phyloP scores from a whole-genome alignment of 2,797 vertebrate species.

The Pygocentrus nattereri region DNA sequence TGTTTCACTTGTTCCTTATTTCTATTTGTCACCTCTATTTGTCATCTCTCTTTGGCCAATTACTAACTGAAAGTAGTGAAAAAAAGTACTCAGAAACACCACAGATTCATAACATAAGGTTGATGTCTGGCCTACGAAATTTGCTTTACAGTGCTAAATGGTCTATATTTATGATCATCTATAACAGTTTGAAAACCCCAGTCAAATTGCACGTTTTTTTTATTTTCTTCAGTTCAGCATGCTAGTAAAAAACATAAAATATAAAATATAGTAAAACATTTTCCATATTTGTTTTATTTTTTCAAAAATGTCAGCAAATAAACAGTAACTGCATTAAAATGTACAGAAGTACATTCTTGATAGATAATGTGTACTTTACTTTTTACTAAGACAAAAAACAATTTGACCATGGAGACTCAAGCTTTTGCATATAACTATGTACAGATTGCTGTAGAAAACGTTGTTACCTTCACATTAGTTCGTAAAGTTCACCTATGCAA shows the following conservation, averaged over 20 bases:
- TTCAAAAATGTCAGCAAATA: no score
- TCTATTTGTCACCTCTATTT: no score
- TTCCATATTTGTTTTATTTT: no score
- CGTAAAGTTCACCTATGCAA: background rate
- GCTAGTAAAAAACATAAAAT: no score
- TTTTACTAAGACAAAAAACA: background rate
- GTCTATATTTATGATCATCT: background rate
- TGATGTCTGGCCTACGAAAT: background rate
- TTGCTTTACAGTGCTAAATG: background rate
- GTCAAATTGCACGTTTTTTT: background rate
- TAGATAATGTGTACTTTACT: no score
- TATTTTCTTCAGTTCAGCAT: no score
- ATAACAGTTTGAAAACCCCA: no score
- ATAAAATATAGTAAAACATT: no score
- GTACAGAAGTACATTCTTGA: background rate
- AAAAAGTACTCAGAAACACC: background rate
- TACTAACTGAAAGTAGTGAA: background rate
- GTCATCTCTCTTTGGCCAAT: background rate
- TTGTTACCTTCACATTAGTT: background rate
- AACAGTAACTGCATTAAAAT: no score
- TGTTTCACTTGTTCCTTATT: background rate
- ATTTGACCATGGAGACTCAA: background rate
- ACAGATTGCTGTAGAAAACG: background rate
- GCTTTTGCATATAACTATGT: background rate
- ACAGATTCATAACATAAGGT: background rate